These are phyloP conservation scores for Myodes glareolus DNA, from an alignment of 2,113 vertebrate species.

Conservation along the genomic window DNA sequence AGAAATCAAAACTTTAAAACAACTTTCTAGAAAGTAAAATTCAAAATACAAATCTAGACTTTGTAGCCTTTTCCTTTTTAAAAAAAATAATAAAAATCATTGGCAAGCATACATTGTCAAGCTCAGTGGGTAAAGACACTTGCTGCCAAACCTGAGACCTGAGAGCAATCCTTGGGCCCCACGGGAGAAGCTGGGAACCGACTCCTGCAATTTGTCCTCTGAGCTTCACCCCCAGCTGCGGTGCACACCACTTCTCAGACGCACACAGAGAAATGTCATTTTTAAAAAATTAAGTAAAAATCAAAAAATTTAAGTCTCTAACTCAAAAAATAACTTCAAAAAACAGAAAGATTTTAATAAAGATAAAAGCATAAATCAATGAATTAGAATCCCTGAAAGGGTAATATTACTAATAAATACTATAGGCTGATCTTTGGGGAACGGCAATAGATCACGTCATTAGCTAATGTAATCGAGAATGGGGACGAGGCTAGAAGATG, in stretches of 20 bases:
- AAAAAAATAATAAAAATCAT: neutral
- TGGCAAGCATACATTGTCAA: too few relatives aligned
- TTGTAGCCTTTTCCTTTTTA: neutral
- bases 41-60: neutral
- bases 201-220: neutral
- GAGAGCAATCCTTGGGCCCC: neutral
- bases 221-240: neutral
- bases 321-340: neutral
- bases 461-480: slow-evolving; percentile 28
- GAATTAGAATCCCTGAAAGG: slow-evolving; percentile 2
- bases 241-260: neutral
- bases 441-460: neutral
- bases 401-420: slow-evolving; percentile 47
- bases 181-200: too few relatives aligned
- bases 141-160: too few relatives aligned
- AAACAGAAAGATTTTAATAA: slow-evolving; percentile 31
- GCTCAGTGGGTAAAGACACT: neutral
- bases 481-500: too few relatives aligned
- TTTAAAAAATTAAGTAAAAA: neutral
- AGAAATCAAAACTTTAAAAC: neutral
- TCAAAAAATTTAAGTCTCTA: slow-evolving; percentile 9
- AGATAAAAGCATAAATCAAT: slow-evolving; percentile 38
- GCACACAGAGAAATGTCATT: neutral
- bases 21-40: neutral
- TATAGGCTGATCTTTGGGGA: neutral